Evolutionary conservation across 2,797 vertebrate species (phyloP).

Genomic region (Thalassophryne amazonica): DNA sequence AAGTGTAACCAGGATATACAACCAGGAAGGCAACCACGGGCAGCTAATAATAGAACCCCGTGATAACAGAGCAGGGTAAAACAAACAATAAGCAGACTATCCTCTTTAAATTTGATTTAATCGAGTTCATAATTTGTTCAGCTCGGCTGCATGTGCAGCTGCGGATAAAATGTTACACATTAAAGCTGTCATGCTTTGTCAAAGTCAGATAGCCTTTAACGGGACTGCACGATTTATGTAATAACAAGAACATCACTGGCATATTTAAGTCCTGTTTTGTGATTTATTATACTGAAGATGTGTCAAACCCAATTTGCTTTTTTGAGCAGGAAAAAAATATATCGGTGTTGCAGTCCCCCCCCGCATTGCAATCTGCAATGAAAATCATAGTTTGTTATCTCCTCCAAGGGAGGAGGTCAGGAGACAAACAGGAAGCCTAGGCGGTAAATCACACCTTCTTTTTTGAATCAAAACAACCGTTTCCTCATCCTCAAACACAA

Average conservation of each 20-base stretch:
- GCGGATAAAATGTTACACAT: slow-evolving; percentile 25
- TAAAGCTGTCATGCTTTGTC: slow-evolving; percentile 23
- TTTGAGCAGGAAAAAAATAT: slow-evolving; percentile 1
- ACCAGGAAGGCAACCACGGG: slow-evolving; percentile 67
- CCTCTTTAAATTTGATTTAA: slow-evolving; percentile 54
- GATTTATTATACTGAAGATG: slow-evolving; percentile 1
- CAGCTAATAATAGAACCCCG: slow-evolving; percentile 76
- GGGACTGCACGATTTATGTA: slow-evolving; percentile 20
- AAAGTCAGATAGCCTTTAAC: slow-evolving; percentile 7
- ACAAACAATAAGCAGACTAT: slow-evolving; percentile 59
- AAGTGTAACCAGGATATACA: slow-evolving; percentile 72
- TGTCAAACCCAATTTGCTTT: not conserved
- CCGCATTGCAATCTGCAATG: slow-evolving; percentile 11
- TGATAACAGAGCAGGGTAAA: slow-evolving; percentile 59
- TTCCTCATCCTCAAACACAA: slow-evolving; percentile 64
- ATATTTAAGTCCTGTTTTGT: slow-evolving; percentile 14
- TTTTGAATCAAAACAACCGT: slow-evolving; percentile 62
- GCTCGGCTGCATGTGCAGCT: slow-evolving; percentile 25
- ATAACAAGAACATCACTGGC: slow-evolving; percentile 10
- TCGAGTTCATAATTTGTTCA: slow-evolving; percentile 35
- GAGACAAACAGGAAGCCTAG: slow-evolving; percentile 48
- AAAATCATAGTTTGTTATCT: slow-evolving; percentile 38
- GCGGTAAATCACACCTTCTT: slow-evolving; percentile 47
- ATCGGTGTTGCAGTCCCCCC: slow-evolving; percentile 12
- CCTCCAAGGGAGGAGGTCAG: slow-evolving; percentile 41